These are phyloP conservation scores for Myotis brandtii DNA, from an alignment of 2,113 vertebrate genomes.

Conservation along the genomic window DNA sequence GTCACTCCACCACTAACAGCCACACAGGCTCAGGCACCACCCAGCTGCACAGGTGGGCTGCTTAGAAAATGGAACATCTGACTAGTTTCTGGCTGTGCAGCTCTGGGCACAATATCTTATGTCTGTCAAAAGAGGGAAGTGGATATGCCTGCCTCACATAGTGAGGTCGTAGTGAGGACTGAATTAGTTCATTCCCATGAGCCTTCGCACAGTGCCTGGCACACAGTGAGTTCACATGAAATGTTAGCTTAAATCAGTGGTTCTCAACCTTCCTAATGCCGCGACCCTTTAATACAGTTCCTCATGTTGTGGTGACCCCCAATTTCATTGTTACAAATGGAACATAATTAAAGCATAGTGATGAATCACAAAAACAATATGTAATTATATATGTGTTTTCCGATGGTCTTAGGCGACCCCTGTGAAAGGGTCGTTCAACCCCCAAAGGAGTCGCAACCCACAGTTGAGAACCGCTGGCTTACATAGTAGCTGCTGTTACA, in stretches of 20 bases:
- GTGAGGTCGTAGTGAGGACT: rapidly evolving
- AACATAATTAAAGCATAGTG: too few species aligned
- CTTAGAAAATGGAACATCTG: not conserved
- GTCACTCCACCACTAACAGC: not conserved
- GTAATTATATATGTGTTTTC: too few species aligned
- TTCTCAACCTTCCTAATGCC: too few species aligned
- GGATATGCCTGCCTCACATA: not conserved
- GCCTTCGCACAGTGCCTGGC: not conserved
- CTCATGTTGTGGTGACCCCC: too few species aligned
- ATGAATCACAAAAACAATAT: too few species aligned
- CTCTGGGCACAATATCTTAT: not conserved
- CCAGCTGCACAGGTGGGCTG: not conserved
- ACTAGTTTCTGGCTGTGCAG: not conserved
- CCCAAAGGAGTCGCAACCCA: too few species aligned
- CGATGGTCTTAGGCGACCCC: too few species aligned
- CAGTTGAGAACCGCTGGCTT: too few species aligned
- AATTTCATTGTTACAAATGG: too few species aligned
- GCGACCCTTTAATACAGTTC: too few species aligned
- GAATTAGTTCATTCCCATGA: not conserved
- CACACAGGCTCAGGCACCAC: rapidly evolving
- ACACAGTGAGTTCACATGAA: not conserved
- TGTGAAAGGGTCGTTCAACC: too few species aligned
- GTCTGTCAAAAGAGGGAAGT: not conserved
- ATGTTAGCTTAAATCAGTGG: not conserved
- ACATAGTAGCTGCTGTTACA: not conserved